These are phyloP conservation scores for Apodemia mormo DNA, from an alignment of 2,888 invertebrate genomes.

Conservation along the genomic window DNA sequence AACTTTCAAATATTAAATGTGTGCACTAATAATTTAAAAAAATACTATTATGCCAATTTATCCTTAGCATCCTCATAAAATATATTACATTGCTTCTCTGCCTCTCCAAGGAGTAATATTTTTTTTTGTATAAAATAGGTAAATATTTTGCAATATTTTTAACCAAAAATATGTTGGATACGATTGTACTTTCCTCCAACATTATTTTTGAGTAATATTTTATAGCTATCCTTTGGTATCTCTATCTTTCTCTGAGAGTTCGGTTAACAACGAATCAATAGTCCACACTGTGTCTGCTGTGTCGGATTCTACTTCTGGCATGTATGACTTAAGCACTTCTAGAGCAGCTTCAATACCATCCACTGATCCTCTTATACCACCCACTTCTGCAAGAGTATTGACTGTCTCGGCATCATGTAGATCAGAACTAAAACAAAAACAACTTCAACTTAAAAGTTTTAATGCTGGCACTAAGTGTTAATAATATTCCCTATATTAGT, in stretches of 20 bases:
- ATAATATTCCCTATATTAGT: too few species aligned
- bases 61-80: too few species aligned
- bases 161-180: too few species aligned
- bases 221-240: background rate
- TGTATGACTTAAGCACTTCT: conserved; percentile 59
- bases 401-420: conserved; percentile 66
- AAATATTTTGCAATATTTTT: too few species aligned
- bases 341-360: conserved; percentile 66
- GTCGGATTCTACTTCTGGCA: conserved; percentile 64
- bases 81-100: too few species aligned
- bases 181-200: too few species aligned
- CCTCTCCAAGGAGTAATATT: too few species aligned
- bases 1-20: too few species aligned
- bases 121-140: too few species aligned
- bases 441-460: background rate
- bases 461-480: too few species aligned
- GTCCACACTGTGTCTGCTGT: conserved; percentile 71
- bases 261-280: conserved; percentile 63
- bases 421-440: conserved; percentile 46
- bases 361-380: conserved; percentile 55
- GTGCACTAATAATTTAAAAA: too few species aligned
- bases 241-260: conserved; percentile 56
- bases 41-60: too few species aligned
- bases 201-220: background rate
- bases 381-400: conserved; percentile 64